Evolutionary conservation across 2,113 vertebrate species (phyloP).

Genomic region (Pseudopipra pipra): DNA sequence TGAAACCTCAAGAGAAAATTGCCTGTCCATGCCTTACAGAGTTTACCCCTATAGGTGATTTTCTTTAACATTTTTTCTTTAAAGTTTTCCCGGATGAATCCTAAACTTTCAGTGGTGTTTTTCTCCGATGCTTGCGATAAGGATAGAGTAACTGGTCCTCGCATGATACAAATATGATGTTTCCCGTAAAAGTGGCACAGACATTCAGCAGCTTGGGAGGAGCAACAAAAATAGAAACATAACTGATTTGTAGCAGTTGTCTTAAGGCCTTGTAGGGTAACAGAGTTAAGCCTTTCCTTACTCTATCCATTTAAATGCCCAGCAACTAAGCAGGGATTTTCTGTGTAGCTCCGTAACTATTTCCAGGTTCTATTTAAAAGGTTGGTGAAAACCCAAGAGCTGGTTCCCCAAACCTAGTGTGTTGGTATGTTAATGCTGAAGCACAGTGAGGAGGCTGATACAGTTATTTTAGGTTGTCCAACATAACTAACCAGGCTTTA

Average conservation of each 20-base stretch:
- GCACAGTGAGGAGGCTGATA: neutral
- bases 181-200: neutral
- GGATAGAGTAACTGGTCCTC: neutral
- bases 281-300: conserved; percentile 43
- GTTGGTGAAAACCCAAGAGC: neutral
- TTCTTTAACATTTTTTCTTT: neutral
- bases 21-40: neutral
- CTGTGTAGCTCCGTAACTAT: neutral
- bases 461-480: neutral
- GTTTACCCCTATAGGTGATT: neutral
- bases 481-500: neutral
- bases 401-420: neutral
- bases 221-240: conserved; percentile 54
- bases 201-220: conserved; percentile 27
- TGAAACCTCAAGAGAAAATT: neutral
- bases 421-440: neutral
- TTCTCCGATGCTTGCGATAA: fast-evolving
- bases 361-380: neutral
- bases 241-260: conserved; percentile 19
- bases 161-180: neutral
- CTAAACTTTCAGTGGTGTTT: neutral
- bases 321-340: conserved; percentile 49
- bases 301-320: conserved; percentile 27
- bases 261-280: conserved; percentile 64
- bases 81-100: neutral